Evolutionary conservation across 2,888 invertebrate genomes (phyloP).

Genomic region (Orchestes rusci): DNA sequence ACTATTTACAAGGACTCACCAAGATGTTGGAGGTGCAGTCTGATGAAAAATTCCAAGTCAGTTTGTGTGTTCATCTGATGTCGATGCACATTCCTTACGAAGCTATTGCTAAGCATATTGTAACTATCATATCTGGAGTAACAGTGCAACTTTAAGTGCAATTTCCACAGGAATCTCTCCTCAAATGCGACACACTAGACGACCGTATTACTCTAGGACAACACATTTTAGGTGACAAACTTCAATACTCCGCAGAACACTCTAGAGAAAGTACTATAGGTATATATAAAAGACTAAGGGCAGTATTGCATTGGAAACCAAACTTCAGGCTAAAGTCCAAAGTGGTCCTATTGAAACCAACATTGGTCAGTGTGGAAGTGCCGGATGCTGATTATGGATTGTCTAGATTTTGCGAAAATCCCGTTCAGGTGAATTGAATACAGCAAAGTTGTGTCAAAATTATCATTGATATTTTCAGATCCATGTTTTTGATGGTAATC

Average conservation of each 20-base stretch:
- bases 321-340: conserved; percentile 29
- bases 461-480: too few relatives aligned
- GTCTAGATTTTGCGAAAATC: conserved; percentile 35
- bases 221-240: conserved; percentile 4
- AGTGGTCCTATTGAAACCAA: conserved; percentile 28
- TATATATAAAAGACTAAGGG: conserved; percentile 27
- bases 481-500: conserved; percentile 66
- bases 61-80: conserved; percentile 45
- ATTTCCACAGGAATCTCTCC: conserved; percentile 41
- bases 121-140: conserved; percentile 21
- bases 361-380: conserved; percentile 18
- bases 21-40: conserved; percentile 43
- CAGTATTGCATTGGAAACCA: conserved; percentile 25
- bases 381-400: conserved; percentile 59
- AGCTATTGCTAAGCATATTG: conserved; percentile 41
- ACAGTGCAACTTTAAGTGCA: not conserved
- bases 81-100: conserved; percentile 44
- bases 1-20: conserved; percentile 51
- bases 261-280: conserved; percentile 15
- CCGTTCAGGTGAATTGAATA: conserved; percentile 50
- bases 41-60: conserved; percentile 50
- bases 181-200: conserved; percentile 49
- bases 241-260: conserved; percentile 9
- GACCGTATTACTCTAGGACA: conserved; percentile 28
- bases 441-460: too few relatives aligned